Evolutionary conservation across 1,140 invertebrate species (phyloP).

Genomic region (Pseudobourletiella spinata): DNA sequence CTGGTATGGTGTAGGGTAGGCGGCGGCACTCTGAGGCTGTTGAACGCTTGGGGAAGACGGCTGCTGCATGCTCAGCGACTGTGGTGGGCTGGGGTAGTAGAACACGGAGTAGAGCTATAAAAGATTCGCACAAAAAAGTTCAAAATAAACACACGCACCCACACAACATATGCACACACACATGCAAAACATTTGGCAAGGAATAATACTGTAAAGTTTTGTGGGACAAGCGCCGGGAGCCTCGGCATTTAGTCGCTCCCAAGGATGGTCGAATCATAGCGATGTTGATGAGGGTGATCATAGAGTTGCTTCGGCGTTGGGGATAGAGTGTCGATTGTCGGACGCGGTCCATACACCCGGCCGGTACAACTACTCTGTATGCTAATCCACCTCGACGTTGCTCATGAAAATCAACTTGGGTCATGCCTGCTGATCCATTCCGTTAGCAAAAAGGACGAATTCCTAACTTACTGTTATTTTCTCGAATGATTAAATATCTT

Average conservation of each 20-base stretch:
- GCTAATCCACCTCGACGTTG: not conserved
- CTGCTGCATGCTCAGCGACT: too few species aligned
- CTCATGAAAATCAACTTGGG: slow-evolving; percentile 1
- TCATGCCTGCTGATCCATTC: slow-evolving; percentile 4
- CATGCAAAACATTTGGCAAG: not conserved
- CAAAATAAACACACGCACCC: not conserved
- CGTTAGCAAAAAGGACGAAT: not conserved
- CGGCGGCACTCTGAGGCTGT: not conserved
- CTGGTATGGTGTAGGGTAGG: not conserved
- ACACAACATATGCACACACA: not conserved
- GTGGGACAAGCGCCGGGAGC: not conserved
- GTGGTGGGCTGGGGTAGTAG: not conserved
- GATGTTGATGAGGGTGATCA: too few species aligned
- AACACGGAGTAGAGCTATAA: not conserved
- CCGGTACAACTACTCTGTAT: not conserved
- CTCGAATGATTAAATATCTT: not conserved
- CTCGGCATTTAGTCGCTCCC: too few species aligned
- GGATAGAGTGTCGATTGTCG: too few species aligned
- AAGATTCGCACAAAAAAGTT: not conserved
- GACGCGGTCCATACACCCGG: too few species aligned
- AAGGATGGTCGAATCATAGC: too few species aligned
- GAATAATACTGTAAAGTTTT: not conserved
- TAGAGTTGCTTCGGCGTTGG: too few species aligned
- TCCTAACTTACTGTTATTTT: not conserved
- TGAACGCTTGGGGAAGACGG: too few species aligned